These are phyloP conservation scores for Lates calcarifer DNA, from an alignment of 2,113 vertebrate species.

Conservation along the genomic window DNA sequence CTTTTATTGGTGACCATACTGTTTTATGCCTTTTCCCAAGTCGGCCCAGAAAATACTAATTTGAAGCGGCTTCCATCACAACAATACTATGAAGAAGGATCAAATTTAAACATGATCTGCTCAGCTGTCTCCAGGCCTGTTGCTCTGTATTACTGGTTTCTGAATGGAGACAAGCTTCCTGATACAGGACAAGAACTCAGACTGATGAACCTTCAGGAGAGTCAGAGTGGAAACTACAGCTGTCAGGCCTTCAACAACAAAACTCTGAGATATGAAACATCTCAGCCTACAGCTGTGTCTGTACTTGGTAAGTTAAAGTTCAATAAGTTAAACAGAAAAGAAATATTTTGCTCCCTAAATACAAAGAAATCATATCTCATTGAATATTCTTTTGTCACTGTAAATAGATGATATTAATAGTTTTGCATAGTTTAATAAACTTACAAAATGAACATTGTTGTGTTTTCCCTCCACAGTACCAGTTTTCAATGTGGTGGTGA, in stretches of 20 bases:
- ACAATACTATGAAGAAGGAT: slow-evolving; percentile 30
- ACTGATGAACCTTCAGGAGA: slow-evolving; percentile 57
- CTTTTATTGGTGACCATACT: background rate
- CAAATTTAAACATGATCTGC: slow-evolving; percentile 60
- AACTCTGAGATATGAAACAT: slow-evolving; percentile 50
- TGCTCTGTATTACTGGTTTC: slow-evolving; percentile 57
- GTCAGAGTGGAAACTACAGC: slow-evolving; percentile 71
- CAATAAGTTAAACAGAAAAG: too few relatives aligned
- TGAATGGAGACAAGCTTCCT: slow-evolving; percentile 50
- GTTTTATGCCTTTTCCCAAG: background rate
- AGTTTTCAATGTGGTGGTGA: slow-evolving; percentile 15
- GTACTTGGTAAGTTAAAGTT: background rate
- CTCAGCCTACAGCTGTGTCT: slow-evolving; percentile 16
- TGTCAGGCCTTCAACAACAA: slow-evolving; percentile 66
- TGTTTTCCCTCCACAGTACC: slow-evolving; percentile 15
- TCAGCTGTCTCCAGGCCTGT: slow-evolving; percentile 65
- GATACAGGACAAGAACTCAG: slow-evolving; percentile 49
- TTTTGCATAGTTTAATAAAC: background rate
- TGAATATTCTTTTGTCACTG: too few relatives aligned
- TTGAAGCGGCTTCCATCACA: slow-evolving; percentile 10
- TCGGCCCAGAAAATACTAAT: slow-evolving; percentile 51
- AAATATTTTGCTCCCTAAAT: too few relatives aligned
- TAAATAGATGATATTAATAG: background rate
- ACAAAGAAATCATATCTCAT: too few relatives aligned
- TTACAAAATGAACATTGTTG: background rate